phyloP scores from a whole-genome alignment of 2,113 vertebrate genomes.

The Rana temporaria region DNA sequence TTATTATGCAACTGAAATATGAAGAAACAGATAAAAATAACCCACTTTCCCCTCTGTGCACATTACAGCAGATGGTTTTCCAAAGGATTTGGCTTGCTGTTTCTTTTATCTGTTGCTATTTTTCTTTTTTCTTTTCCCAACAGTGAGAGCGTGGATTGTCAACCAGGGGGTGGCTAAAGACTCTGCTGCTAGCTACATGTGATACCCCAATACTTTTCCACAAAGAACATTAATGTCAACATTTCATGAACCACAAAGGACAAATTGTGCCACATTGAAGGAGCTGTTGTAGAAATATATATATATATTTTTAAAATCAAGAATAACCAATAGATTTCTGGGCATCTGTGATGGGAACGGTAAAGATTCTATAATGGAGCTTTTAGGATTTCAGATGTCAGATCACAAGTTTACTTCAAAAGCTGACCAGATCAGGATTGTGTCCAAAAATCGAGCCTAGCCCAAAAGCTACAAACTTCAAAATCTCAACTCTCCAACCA shows the following conservation, averaged over 20 bases:
- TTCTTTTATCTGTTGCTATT: conserved; percentile 57
- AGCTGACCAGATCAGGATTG: neutral
- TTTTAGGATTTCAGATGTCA: conserved; percentile 6
- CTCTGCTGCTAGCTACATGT: conserved; percentile 2
- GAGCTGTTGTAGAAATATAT: neutral
- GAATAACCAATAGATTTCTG: neutral
- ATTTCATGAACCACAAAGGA: neutral
- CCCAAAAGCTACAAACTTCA: neutral
- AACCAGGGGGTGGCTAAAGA: conserved; percentile 5
- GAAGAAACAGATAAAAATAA: conserved; percentile 57
- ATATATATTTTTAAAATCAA: neutral
- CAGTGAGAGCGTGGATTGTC: conserved; percentile 29
- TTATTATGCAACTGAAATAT: conserved; percentile 57
- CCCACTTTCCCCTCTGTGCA: conserved; percentile 40
- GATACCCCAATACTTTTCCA: neutral
- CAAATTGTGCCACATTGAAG: neutral
- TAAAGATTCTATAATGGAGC: neutral
- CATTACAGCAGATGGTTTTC: conserved; percentile 56
- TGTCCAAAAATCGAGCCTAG: neutral
- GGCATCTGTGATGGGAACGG: neutral
- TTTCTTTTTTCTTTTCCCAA: conserved; percentile 40
- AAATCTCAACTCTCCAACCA: neutral
- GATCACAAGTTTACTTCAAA: conserved; percentile 7
- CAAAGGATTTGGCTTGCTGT: conserved; percentile 49
- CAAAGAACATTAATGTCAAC: neutral